phyloP scores from a whole-genome alignment of 2,113 vertebrate species.

The Pseudorectes ferrugineus region DNA sequence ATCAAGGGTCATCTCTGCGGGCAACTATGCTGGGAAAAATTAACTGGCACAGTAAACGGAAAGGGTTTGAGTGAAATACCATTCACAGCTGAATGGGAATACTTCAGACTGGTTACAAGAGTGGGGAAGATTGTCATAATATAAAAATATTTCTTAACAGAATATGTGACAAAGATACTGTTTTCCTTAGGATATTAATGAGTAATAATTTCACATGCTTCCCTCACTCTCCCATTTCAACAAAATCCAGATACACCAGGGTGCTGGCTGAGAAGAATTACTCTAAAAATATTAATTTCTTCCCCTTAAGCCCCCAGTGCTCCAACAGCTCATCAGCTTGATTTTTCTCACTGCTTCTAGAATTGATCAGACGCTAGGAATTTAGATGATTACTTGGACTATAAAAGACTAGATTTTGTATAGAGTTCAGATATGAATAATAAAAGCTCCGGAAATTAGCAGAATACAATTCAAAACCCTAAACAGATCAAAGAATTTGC shows the following conservation, averaged over 20 bases:
- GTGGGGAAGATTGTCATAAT: neutral
- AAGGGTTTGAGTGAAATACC: conserved; percentile 9
- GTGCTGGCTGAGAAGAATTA: neutral
- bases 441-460: neutral
- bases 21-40: conserved; percentile 33
- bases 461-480: neutral
- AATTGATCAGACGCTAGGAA: neutral
- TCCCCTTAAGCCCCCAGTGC: neutral
- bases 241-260: neutral
- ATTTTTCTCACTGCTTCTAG: neutral
- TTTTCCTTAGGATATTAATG: conserved; percentile 2
- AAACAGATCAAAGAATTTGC: neutral
- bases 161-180: neutral
- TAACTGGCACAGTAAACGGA: neutral
- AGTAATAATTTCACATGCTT: neutral
- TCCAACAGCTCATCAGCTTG: neutral
- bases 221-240: neutral
- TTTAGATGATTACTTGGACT: neutral
- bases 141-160: conserved; percentile 46
- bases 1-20: conserved; percentile 45
- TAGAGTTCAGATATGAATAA: neutral
- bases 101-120: neutral
- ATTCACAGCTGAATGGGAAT: conserved; percentile 19
- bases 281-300: conserved; percentile 25
- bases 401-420: neutral